Evolutionary conservation across 1,140 invertebrate species (phyloP), one percentile per base, ranked within the genome.

Genomic region (Neotoxoptera formosana): DNA sequence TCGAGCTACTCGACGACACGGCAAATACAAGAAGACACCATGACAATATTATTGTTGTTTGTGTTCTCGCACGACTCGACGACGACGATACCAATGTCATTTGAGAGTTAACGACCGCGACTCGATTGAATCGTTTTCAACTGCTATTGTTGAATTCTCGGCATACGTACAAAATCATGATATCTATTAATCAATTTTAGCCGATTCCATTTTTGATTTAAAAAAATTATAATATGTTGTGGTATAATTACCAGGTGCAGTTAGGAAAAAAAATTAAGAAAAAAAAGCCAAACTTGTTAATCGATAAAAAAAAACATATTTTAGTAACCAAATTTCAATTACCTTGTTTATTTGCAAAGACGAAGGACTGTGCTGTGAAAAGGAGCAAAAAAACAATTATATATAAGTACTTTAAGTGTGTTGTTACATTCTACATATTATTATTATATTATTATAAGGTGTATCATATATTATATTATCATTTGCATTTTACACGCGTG

Each of bases 291-390:
- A 83, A 41, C 90, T 41, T 60, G 53, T 90, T 90, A 90, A 67
- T 90, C 1, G n/a, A 83, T 91, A 76, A 17, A 67, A 76, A 67
- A 67, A n/a, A 76, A 47, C 11, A 81, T 83, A 83, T 81, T 91
- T 34, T 81, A 91, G n/a, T 83, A 81, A 86, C 76, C 48, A 86
- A 93, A 45, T 21, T 86, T 0, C 86, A 86, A 56, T 93, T 93
- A 93, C 91, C 91, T 93, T 93, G 48, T 93, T 93, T 93, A 93
- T 30, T 93, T 93, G 91, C 34, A 93, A 93, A 93, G 91, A 93
- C 48, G 91, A 56, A 34, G 81, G 81, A 56, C 48, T 93, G 81
- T 93, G 91, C 91, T 93, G 91, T 93, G 91, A 56, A 93, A 93
- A 93, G 23, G 76, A 93, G 81, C 81, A 93, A 93, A 93, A 45